Evolutionary conservation across 2,888 invertebrate species (phyloP), one percentile per base, ranked within the genome.

Genomic region (Aplocera efformata): DNA sequence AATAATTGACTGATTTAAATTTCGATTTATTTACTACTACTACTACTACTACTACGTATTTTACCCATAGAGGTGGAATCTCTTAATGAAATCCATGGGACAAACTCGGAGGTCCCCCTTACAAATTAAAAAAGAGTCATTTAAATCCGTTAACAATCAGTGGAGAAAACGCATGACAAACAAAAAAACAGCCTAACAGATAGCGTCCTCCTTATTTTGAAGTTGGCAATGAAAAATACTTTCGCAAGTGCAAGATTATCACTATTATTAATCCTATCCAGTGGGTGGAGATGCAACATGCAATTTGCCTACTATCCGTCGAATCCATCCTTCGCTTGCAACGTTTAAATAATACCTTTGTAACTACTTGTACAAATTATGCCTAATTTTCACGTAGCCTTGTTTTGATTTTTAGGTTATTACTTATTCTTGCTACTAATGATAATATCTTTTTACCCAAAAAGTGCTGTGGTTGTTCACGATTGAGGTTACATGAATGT

Each of bases 311-410:
- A 58, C 32, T 39, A 56, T 56, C 52, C 59, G 73, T n/a, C n/a
- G n/a, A n/a, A n/a, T n/a, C n/a, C n/a, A n/a, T 63, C 77, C 78
- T 79, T 77, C 76, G 63, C 60, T 57, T 62, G 65, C 68, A 67
- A 67, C 58, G 32, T 32, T 54, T 58, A 62, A 17, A 61, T 69
- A 58, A 60, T 54, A 62, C 56, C 36, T 37, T 32, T 48, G 53
- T 50, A 52, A 54, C 52, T 51, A 59, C 53, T 63, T 60, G 50
- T 41, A 26, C 42, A 42, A 62, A 66, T 68, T 68, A 58, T 44
- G 57, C 48, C 46, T 51, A 42, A 54, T 44, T 24, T 42, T 44
- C 26, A 39, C 45, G 43, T 9, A 30, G 37, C 55, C 47, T 57
- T 40, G 34, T 22, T 21, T 36, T 11, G 3, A 17, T 17, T 17